phyloP scores from a whole-genome alignment of 2,113 vertebrate genomes.

The Diphyllodes magnificus region DNA sequence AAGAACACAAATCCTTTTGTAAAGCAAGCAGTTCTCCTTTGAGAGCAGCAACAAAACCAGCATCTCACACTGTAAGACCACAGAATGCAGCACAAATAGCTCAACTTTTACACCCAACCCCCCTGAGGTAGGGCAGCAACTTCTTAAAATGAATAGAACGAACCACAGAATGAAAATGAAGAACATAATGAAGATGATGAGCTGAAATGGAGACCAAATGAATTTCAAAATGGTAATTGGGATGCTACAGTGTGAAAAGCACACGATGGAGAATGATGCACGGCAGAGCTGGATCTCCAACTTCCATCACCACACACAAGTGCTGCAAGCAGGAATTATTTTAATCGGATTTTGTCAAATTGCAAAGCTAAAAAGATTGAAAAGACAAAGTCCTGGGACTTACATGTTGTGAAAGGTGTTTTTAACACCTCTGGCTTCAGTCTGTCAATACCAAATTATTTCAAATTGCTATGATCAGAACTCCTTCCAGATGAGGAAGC shows the following conservation, averaged over 20 bases:
- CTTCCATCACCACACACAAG: neutral
- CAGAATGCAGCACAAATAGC: neutral
- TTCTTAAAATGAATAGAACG: neutral
- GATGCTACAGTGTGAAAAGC: neutral
- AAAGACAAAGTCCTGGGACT: neutral
- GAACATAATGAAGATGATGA: neutral
- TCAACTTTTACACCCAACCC: neutral
- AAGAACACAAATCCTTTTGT: neutral
- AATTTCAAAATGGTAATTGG: neutral
- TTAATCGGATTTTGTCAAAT: neutral
- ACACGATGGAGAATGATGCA: neutral
- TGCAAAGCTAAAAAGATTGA: neutral
- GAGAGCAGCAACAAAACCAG: constrained; percentile 13
- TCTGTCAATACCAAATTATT: neutral
- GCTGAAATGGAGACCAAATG: neutral
- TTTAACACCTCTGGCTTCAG: neutral
- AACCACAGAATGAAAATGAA: neutral
- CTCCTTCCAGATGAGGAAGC: neutral
- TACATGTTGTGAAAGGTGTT: neutral
- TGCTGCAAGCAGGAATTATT: neutral
- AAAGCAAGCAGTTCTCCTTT: neutral
- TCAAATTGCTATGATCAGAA: neutral
- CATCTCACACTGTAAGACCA: neutral
- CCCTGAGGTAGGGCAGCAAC: neutral
- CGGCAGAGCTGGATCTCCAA: neutral